Conservation (phyloP, 2,797 vertebrate species). For the Lophotriccus pileatus region DNA sequence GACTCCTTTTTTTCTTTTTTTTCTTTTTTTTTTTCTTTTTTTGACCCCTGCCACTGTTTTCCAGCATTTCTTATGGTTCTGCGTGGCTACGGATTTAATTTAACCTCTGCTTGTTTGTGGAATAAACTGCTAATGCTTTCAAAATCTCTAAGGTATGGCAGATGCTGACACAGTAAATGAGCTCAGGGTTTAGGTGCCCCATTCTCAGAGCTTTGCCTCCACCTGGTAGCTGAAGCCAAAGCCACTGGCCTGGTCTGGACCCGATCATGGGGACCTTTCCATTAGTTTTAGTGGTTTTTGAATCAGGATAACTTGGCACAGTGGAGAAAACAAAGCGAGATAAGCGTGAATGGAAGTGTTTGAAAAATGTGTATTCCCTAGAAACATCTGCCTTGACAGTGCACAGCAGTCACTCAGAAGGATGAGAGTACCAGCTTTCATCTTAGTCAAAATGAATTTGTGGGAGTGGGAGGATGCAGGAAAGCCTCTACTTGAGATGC, state of each 20-base stretch:
- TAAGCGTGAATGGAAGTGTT: not conserved
- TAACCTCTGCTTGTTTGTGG: not conserved
- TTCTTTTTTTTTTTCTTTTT: not conserved
- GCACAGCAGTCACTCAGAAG: not conserved
- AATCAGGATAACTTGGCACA: not conserved
- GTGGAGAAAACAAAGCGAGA: not conserved
- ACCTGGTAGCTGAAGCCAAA: not conserved
- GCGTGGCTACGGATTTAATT: not conserved
- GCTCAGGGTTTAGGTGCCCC: not conserved
- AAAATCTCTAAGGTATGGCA: not conserved
- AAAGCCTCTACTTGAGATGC: not conserved
- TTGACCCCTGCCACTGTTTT: not conserved
- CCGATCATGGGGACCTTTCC: not conserved
- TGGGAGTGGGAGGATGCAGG: not conserved
- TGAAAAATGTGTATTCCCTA: not conserved
- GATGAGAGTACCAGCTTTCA: not conserved
- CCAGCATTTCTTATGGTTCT: not conserved
- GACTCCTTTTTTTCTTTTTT: not conserved
- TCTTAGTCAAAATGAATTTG: not conserved
- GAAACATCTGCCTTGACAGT: not conserved
- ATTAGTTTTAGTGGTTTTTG: not conserved
- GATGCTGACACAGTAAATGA: not conserved
- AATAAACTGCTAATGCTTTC: not conserved
- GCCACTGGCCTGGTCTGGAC: accelerated
- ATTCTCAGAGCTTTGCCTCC: not conserved